phyloP scores from a whole-genome alignment of 2,888 invertebrate genomes.

The Drosophila heteroneura region DNA sequence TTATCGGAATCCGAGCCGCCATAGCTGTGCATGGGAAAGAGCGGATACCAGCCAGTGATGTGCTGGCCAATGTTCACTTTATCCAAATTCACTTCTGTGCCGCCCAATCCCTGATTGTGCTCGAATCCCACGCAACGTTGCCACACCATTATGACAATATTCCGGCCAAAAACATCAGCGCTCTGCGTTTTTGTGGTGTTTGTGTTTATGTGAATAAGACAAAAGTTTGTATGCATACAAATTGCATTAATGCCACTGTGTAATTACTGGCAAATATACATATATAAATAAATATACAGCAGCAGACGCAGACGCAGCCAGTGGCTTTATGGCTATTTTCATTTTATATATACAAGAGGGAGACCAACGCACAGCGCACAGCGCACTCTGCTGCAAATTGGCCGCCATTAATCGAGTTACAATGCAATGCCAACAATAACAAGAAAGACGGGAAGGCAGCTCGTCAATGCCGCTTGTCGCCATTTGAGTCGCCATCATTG shows the following conservation, averaged over 20 bases:
- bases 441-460: slow-evolving; percentile 15
- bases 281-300: slow-evolving; percentile 49
- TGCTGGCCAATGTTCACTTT: slow-evolving; percentile 91
- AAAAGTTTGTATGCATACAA: slow-evolving; percentile 62
- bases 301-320: not conserved
- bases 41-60: slow-evolving; percentile 95
- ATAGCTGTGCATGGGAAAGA: slow-evolving; percentile 94
- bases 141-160: slow-evolving; percentile 96
- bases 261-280: slow-evolving; percentile 51
- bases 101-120: slow-evolving; percentile 93
- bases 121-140: slow-evolving; percentile 95
- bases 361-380: not conserved
- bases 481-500: slow-evolving; percentile 25
- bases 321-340: slow-evolving; percentile 6
- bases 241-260: slow-evolving; percentile 47
- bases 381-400: slow-evolving; percentile 34
- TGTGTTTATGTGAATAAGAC: slow-evolving; percentile 8
- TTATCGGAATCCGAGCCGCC: slow-evolving; percentile 88
- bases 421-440: slow-evolving; percentile 32
- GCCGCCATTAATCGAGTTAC: slow-evolving; percentile 68
- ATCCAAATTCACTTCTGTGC: slow-evolving; percentile 94
- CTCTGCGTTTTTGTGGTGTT: slow-evolving; percentile 85
- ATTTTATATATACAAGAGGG: slow-evolving; percentile 2
- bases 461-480: slow-evolving; percentile 18
- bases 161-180: slow-evolving; percentile 91